A percentile compares a stretch with the other conserved stretches of the same genome.
phyloP scores from a whole-genome alignment of 2,113 vertebrate species.

The Neolamprologus falcicula region DNA sequence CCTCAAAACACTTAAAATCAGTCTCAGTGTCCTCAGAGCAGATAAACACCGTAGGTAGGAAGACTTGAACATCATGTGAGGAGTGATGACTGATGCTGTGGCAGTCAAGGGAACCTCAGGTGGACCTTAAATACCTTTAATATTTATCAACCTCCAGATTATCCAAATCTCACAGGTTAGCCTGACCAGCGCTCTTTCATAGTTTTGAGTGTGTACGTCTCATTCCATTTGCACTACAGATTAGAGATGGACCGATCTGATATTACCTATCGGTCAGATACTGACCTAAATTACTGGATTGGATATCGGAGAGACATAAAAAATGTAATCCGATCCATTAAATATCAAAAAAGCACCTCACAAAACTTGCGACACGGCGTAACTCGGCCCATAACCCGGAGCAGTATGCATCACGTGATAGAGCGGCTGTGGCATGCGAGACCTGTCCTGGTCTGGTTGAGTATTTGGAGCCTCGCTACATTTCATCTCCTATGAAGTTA shows the following conservation, averaged over 20 bases:
- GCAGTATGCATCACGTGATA: too few species aligned
- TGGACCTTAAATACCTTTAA: not conserved
- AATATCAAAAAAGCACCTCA: too few species aligned
- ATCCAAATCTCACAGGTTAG: not conserved
- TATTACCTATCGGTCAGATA: not conserved
- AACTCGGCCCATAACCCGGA: too few species aligned
- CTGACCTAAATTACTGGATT: not conserved
- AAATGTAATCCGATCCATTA: too few species aligned
- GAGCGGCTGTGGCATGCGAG: too few species aligned
- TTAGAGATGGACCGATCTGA: not conserved
- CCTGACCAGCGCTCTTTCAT: not conserved
- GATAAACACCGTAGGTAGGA: not conserved
- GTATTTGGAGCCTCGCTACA: too few species aligned
- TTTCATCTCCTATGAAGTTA: too few species aligned
- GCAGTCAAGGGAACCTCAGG: not conserved
- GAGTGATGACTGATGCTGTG: not conserved
- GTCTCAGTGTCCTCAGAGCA: not conserved
- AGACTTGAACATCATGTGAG: not conserved
- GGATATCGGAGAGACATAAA: not conserved
- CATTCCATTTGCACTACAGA: not conserved
- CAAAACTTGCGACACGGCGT: too few species aligned
- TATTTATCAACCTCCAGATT: not conserved
- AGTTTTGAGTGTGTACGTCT: not conserved
- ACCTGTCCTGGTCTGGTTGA: too few species aligned
- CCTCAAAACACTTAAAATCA: slow-evolving; percentile 10